Evolutionary conservation across 1,140 invertebrate genomes (phyloP).

Genomic region (Conus ventricosus): DNA sequence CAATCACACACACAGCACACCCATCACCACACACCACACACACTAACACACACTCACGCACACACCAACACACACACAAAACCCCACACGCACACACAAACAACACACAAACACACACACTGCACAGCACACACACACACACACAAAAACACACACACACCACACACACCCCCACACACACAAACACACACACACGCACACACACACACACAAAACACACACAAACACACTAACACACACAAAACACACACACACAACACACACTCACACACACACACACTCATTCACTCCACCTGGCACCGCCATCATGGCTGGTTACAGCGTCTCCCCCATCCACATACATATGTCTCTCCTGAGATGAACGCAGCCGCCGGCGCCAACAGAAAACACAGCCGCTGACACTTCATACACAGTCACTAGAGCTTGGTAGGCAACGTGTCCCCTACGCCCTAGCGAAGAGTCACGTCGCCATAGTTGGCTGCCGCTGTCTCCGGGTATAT

Average conservation of each 20-base stretch:
- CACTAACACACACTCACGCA: too few relatives aligned
- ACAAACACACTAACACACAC: slow-evolving; percentile 30
- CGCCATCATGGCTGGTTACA: slow-evolving; percentile 56
- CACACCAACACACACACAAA: neutral
- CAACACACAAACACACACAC: neutral
- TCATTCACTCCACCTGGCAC: slow-evolving; percentile 53
- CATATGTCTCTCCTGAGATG: slow-evolving; percentile 75
- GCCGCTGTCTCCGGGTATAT: slow-evolving; percentile 76
- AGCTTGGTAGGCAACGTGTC: slow-evolving; percentile 71
- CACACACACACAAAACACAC: neutral
- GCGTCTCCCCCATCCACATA: slow-evolving; percentile 75
- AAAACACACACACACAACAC: slow-evolving; percentile 24
- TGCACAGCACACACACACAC: too few relatives aligned
- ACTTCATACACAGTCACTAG: slow-evolving; percentile 75
- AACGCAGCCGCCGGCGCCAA: slow-evolving; percentile 76
- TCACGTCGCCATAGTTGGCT: slow-evolving; percentile 72
- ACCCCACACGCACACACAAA: neutral
- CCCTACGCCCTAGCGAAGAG: slow-evolving; percentile 69
- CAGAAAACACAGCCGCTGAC: slow-evolving; percentile 76
- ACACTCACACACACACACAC: too few relatives aligned
- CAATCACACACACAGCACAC: too few relatives aligned
- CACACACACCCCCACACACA: neutral
- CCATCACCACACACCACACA: too few relatives aligned
- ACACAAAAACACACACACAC: too few relatives aligned
- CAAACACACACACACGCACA: neutral